Evolutionary conservation across 2,797 vertebrate species (phyloP), one percentile per base, ranked within the genome.

Genomic region (Pangasius djambal): DNA sequence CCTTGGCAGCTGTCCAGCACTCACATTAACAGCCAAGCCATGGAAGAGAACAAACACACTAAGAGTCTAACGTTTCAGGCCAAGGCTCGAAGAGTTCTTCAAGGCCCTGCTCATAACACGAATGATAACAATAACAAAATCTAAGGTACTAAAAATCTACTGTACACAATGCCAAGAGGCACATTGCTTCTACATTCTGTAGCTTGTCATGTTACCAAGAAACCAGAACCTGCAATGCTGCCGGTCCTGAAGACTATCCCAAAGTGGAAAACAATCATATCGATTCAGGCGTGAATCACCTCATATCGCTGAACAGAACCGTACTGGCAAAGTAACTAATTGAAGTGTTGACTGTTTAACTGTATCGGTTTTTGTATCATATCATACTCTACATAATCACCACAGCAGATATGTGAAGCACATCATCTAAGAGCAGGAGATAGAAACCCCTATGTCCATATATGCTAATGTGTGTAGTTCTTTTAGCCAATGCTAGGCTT

Each of bases 1-100:
- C 40, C 55, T 72, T 88, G 81, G 81, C 87, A 28, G 13, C 18
- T 63, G 40, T 84, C 81, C 57, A 88, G 25, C 48, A 65, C 70
- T 18, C 44, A 37, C 55, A 88, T 88, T 84, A 74, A 75, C 81
- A 77, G 37, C n/a, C 13, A 83, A 61, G 28, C 12, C 22, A 37
- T 37, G 44, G 31, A 87, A 65, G 59, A 48, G 22, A 50, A 75
- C 12, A 40, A 63, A 81, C 31, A 37, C 67, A 13, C 50, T n/a
- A 6, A 13, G 28, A 28, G 13, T 37, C 16, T 37, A 25, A 28
- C 18, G 5, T 83, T 40, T 83, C 22, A 61, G 31, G 37, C 34
- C 20, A 44, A 59, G 37, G 25, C 6, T n/a, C n/a, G 15, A 83
- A n/a, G 81, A 63, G 81, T 4, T 83, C 22, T 63, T 48, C 25